Evolutionary conservation across 2,113 vertebrate genomes (phyloP), one percentile per base, ranked within the genome.

Genomic region (Cnemophilus loriae): DNA sequence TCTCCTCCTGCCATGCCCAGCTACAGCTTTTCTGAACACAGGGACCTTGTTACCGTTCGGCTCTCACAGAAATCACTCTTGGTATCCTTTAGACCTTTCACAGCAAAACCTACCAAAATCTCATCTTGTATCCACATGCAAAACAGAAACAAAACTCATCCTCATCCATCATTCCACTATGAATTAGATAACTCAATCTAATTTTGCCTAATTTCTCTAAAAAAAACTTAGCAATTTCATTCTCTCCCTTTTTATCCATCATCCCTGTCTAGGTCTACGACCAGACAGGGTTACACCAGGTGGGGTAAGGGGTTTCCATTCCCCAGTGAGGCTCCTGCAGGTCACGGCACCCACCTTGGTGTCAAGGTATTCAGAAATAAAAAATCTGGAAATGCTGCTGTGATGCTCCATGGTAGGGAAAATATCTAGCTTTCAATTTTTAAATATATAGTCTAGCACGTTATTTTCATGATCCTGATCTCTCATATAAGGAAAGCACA

Each of bases 141-240:
- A 63, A 55, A 93, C 75, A 75, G 63, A 93, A 94, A 85, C 49
- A 93, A 77, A 82, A 77, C 55, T 88, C 55, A 35, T 89, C 50
- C n/a, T 91, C 87, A 90, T 93, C 64, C 56, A 90, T 96, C 90
- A 94, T 91, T 80, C 68, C 42, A 75, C 56, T 83, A 94, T 89
- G 93, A 85, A 95, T 96, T 93, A 93, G 55, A 88, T 90, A 94
- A 88, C 47, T 67, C 85, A 68, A 94, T 52, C 44, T 84, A 90
- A 96, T 93, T 93, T 90, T 80, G 32, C 69, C 68, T 91, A 87
- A 95, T 95, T 93, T 94, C 52, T 60, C 68, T 20, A 53, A 56
- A 84, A 80, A 84, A 83, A 92, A 92, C 76, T 9, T 46, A 88
- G 82, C 78, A 77, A 77, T 91, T 88, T 77, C 47, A 75, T 89